Conservation (phyloP, 2,113 vertebrate species). For the Gambusia affinis region DNA sequence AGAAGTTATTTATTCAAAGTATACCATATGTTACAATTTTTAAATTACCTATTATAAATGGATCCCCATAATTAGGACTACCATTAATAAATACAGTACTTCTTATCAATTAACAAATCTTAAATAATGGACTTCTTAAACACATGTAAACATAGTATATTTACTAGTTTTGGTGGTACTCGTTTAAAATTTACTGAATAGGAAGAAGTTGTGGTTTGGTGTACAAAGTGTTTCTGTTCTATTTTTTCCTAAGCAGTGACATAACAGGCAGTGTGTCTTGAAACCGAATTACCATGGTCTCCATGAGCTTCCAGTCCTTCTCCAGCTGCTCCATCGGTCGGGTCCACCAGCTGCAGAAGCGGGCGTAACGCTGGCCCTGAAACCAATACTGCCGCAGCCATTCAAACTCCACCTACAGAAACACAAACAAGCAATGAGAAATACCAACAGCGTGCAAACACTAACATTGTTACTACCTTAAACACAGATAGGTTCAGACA, state of each 20-base stretch:
- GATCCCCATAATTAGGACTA: neutral
- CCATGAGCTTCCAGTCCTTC: conserved; percentile 92
- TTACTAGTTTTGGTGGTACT: neutral
- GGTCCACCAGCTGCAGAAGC: conserved; percentile 93
- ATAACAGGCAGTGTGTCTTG: neutral
- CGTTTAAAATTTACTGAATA: neutral
- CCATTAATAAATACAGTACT: neutral
- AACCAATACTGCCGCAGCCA: conserved; percentile 98
- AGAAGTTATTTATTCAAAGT: too few relatives aligned
- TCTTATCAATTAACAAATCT: neutral
- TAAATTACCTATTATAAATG: neutral
- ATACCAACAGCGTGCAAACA: neutral
- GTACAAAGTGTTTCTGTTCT: neutral
- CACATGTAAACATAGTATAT: neutral
- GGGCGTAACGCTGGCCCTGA: conserved; percentile 90
- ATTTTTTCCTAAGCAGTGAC: neutral
- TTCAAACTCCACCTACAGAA: conserved; percentile 91
- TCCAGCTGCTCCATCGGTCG: conserved; percentile 89
- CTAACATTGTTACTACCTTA: neutral
- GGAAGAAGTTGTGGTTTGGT: neutral
- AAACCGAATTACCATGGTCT: conserved; percentile 86
- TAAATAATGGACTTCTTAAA: neutral
- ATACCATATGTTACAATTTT: neutral
- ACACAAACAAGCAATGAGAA: conserved; percentile 3
- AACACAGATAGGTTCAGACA: conserved; percentile 6